phyloP scores from a whole-genome alignment of 2,888 invertebrate genomes.

The Trichopoda pennipes region DNA sequence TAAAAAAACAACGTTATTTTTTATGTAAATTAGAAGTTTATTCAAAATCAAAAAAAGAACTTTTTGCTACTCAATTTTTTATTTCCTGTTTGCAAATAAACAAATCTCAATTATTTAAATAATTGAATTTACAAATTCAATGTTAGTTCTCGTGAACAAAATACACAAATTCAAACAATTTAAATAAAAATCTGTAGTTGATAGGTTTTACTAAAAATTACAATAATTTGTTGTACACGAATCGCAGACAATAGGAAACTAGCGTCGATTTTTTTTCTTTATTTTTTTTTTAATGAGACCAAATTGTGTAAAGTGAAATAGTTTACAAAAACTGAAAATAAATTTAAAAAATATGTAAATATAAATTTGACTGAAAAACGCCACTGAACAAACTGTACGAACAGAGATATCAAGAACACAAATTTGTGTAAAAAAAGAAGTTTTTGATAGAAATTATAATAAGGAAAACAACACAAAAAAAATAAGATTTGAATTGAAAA shows the following conservation, averaged over 20 bases:
- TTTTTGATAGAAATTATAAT: too few species aligned
- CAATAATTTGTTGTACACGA: constrained; percentile 56
- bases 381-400: too few species aligned
- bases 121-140: neutral
- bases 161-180: constrained; percentile 42
- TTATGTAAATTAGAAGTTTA: too few species aligned
- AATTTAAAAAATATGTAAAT: too few species aligned
- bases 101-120: constrained; percentile 3
- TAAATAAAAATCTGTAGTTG: constrained; percentile 42
- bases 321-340: neutral
- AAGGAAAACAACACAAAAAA: too few species aligned
- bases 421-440: too few species aligned
- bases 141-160: constrained; percentile 5
- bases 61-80: too few species aligned
- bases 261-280: neutral
- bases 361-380: too few species aligned
- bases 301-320: constrained; percentile 47
- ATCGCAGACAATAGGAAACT: constrained; percentile 37
- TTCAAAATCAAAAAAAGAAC: too few species aligned
- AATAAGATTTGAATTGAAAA: too few species aligned
- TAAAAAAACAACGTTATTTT: too few species aligned
- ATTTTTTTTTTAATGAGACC: neutral
- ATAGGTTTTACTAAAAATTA: constrained; percentile 46
- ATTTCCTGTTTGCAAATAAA: constrained; percentile 10
- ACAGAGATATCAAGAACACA: too few species aligned